A percentile compares a stretch with the other conserved stretches of the same genome.
phyloP scores from a whole-genome alignment of 2,113 vertebrate species.

The Girardinichthys multiradiatus region DNA sequence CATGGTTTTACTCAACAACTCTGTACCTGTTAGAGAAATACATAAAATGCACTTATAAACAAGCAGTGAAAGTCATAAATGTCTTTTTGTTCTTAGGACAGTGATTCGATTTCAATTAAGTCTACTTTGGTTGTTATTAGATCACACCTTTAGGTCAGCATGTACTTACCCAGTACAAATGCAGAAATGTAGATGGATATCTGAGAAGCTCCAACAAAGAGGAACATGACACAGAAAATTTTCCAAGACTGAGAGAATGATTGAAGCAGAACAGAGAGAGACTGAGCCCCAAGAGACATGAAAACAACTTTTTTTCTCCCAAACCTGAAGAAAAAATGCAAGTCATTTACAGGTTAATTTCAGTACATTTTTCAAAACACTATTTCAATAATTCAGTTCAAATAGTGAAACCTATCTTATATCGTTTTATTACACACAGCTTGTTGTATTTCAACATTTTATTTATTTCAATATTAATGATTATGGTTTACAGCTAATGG shows the following conservation, averaged over 20 bases:
- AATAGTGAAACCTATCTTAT: too few relatives aligned
- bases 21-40: conserved; percentile 81
- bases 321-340: conserved; percentile 77
- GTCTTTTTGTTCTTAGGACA: neutral
- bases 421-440: too few relatives aligned
- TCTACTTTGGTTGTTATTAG: neutral
- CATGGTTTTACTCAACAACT: conserved; percentile 88
- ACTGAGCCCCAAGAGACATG: conserved; percentile 86
- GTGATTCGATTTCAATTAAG: neutral
- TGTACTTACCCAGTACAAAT: conserved; percentile 89
- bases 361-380: too few relatives aligned
- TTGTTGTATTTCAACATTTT: too few relatives aligned
- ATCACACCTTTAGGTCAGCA: neutral
- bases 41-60: neutral
- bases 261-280: conserved; percentile 87
- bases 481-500: too few relatives aligned
- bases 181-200: conserved; percentile 94
- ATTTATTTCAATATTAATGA: too few relatives aligned
- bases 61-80: neutral
- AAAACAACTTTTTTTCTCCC: conserved; percentile 93
- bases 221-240: conserved; percentile 88
- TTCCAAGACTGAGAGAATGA: conserved; percentile 89
- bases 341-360: neutral
- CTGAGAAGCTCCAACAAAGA: conserved; percentile 92
- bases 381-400: too few relatives aligned